Evolutionary conservation across 1,140 invertebrate species (phyloP).

Genomic region (Heterodera carotae): DNA sequence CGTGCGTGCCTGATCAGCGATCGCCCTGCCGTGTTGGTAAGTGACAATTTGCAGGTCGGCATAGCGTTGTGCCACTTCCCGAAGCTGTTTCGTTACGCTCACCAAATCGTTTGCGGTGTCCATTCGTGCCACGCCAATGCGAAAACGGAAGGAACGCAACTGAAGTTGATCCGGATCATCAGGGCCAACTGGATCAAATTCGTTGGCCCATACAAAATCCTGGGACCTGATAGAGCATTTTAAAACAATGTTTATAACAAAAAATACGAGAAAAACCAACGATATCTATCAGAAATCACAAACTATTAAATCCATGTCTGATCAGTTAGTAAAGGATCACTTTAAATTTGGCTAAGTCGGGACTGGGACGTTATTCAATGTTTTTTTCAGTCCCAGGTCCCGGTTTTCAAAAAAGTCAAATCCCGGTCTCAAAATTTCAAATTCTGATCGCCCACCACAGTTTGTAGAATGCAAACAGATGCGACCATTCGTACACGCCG

Average conservation of each 20-base stretch:
- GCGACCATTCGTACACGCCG: conserved; percentile 64
- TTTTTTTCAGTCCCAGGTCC: no score
- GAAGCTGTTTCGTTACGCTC: conserved; percentile 68
- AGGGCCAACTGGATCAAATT: conserved; percentile 25
- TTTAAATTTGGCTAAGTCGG: no score
- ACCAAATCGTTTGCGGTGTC: conserved; percentile 62
- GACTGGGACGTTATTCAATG: no score
- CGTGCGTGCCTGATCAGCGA: conserved; percentile 83
- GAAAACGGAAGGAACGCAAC: conserved; percentile 61
- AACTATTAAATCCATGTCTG: no score
- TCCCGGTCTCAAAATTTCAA: no score
- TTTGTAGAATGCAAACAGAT: conserved; percentile 64
- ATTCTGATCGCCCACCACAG: conserved; percentile 52
- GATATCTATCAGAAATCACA: no score
- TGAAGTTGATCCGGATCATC: conserved; percentile 47
- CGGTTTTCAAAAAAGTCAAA: no score
- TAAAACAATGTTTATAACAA: neutral
- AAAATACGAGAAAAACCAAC: no score
- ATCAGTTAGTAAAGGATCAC: no score
- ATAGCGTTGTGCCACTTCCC: conserved; percentile 78
- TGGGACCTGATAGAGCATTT: conserved; percentile 49
- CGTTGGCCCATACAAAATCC: conserved; percentile 63
- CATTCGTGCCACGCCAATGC: conserved; percentile 62
- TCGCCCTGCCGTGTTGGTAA: conserved; percentile 91
- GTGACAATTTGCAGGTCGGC: conserved; percentile 79